Evolutionary conservation across 2,888 invertebrate species (phyloP).

Genomic region (Cinara cedri): DNA sequence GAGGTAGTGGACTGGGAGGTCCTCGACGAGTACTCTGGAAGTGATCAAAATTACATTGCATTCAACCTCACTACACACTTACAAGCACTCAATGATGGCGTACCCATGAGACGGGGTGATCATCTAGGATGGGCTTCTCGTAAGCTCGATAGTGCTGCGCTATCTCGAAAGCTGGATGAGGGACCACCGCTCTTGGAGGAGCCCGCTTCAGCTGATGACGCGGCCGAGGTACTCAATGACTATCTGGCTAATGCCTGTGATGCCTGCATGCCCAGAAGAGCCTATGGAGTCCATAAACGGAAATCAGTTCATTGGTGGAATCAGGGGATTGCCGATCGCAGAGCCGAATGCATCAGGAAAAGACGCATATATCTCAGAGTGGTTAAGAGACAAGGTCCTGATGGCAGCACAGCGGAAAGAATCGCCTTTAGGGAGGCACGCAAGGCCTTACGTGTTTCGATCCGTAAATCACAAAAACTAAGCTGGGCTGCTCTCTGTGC

Average conservation of each 20-base stretch:
- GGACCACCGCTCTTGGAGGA: not conserved
- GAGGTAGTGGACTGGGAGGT: not conserved
- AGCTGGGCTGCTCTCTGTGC: not conserved
- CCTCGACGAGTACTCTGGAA: not conserved
- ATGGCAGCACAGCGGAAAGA: too few relatives aligned
- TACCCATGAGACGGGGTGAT: accelerated
- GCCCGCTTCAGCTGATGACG: not conserved
- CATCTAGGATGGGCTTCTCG: not conserved
- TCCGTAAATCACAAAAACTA: not conserved
- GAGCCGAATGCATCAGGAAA: not conserved
- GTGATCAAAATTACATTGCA: not conserved
- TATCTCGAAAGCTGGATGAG: accelerated
- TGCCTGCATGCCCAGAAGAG: not conserved
- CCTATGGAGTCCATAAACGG: accelerated
- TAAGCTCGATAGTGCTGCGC: not conserved
- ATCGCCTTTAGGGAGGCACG: not conserved
- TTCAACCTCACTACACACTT: too few relatives aligned
- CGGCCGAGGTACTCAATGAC: accelerated
- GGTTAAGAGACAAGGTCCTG: not conserved
- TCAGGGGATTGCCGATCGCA: not conserved
- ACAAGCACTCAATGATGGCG: too few relatives aligned
- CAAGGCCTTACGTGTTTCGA: not conserved
- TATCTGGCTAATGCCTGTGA: not conserved
- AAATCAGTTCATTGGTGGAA: not conserved
- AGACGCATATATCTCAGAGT: not conserved